These are phyloP conservation scores for Brachylomia viminalis DNA, from an alignment of 2,888 invertebrate species.

Conservation along the genomic window DNA sequence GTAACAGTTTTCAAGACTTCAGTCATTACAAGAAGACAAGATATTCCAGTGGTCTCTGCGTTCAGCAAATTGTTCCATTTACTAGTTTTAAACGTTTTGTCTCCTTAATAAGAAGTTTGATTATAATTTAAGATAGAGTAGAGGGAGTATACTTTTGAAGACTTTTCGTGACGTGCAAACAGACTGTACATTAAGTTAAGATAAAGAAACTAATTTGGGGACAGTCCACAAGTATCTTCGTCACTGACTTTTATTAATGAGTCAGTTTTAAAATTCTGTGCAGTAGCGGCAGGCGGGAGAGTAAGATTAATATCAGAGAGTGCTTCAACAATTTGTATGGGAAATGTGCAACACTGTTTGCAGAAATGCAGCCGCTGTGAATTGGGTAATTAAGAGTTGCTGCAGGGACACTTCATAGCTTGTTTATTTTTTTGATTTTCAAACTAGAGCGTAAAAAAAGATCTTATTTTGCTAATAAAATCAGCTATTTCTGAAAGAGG, in stretches of 20 bases:
- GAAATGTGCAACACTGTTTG: conserved; percentile 42
- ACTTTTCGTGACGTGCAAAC: conserved; percentile 61
- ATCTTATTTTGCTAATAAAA: not conserved
- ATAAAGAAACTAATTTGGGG: conserved; percentile 63
- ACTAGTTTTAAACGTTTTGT: conserved; percentile 42
- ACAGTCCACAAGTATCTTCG: conserved; percentile 58
- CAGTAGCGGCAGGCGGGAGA: conserved; percentile 68
- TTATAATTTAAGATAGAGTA: conserved; percentile 63
- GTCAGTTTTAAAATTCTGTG: conserved; percentile 75
- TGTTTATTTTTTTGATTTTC: not conserved
- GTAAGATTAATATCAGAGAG: conserved; percentile 73
- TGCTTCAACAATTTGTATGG: conserved; percentile 65
- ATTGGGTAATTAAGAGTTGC: conserved; percentile 20
- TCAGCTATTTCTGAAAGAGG: not conserved
- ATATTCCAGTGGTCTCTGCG: not conserved
- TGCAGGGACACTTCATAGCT: not conserved
- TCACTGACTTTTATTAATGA: conserved; percentile 78
- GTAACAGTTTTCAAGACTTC: not conserved
- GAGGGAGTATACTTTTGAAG: conserved; percentile 46
- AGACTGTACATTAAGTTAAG: conserved; percentile 54
- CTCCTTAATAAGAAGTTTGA: conserved; percentile 49
- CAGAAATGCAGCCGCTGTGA: conserved; percentile 33
- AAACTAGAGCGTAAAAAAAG: not conserved
- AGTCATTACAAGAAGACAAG: conserved; percentile 9
- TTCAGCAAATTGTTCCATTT: conserved; percentile 37